A percentile compares a stretch with the other conserved stretches of the same genome.
Evolutionary conservation across 2,888 invertebrate species (phyloP).

Genomic region (Halocaridina rubra): DNA sequence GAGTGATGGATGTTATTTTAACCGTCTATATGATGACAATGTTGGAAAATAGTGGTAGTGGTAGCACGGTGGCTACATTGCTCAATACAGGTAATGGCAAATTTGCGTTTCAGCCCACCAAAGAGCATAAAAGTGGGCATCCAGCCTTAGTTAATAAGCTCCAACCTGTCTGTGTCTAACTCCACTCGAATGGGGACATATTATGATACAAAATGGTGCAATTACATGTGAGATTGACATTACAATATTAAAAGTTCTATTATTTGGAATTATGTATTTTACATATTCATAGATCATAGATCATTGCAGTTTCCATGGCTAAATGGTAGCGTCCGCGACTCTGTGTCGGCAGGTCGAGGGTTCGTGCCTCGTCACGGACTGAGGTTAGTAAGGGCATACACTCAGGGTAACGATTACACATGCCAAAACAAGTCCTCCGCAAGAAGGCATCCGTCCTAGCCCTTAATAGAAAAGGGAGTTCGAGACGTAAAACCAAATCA

Average conservation of each 20-base stretch:
- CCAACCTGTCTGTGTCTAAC: neutral
- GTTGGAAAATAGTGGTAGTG: neutral
- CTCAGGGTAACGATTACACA: no score
- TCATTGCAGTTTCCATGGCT: no score
- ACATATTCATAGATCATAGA: conserved; percentile 19
- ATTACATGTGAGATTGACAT: neutral
- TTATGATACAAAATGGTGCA: neutral
- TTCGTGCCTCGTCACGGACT: no score
- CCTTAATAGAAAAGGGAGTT: no score
- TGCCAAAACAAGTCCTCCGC: no score
- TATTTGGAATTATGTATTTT: neutral
- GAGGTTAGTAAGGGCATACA: no score
- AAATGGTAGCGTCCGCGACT: no score
- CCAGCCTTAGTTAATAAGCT: neutral
- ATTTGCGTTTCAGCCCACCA: neutral
- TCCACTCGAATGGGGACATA: neutral
- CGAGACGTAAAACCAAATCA: no score
- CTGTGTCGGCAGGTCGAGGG: no score
- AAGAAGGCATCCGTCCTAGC: no score
- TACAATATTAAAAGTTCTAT: neutral
- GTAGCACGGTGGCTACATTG: neutral
- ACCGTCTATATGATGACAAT: neutral
- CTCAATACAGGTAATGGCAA: neutral
- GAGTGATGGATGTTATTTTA: no score
- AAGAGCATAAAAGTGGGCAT: neutral